These are phyloP conservation scores for Heliangelus exortis DNA, from an alignment of 2,797 vertebrate genomes.

Conservation along the genomic window DNA sequence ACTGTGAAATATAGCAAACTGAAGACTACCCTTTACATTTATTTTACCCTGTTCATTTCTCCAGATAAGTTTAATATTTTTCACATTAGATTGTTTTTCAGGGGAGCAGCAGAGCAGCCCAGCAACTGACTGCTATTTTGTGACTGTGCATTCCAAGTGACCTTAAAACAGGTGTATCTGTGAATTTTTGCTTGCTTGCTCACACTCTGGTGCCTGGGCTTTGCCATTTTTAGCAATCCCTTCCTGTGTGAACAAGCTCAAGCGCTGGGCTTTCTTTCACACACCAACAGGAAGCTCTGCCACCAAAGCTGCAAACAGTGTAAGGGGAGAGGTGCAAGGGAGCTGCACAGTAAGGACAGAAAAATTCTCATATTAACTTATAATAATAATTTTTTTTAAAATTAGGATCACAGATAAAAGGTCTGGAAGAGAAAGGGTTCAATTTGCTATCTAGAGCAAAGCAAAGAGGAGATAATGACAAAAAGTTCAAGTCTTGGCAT, in stretches of 20 bases:
- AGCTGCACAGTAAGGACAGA: background rate
- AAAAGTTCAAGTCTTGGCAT: background rate
- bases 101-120: background rate
- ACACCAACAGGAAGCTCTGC: constrained; percentile 48
- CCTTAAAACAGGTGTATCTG: background rate
- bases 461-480: background rate
- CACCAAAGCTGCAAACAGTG: background rate
- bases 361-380: background rate
- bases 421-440: background rate
- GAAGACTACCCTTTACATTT: background rate
- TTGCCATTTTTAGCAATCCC: constrained; percentile 14
- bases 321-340: background rate
- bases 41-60: background rate
- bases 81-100: background rate
- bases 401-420: background rate
- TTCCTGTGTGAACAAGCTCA: constrained; percentile 46
- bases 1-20: background rate
- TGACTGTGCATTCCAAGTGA: background rate
- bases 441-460: background rate
- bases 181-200: background rate
- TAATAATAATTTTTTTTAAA: background rate
- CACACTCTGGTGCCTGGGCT: background rate
- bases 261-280: constrained; percentile 5
- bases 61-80: background rate
- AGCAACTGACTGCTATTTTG: background rate